A percentile compares a stretch with the other conserved stretches of the same genome.
Conservation (phyloP, 2,797 vertebrate species). For the Microctenopoma steveboyesi region DNA sequence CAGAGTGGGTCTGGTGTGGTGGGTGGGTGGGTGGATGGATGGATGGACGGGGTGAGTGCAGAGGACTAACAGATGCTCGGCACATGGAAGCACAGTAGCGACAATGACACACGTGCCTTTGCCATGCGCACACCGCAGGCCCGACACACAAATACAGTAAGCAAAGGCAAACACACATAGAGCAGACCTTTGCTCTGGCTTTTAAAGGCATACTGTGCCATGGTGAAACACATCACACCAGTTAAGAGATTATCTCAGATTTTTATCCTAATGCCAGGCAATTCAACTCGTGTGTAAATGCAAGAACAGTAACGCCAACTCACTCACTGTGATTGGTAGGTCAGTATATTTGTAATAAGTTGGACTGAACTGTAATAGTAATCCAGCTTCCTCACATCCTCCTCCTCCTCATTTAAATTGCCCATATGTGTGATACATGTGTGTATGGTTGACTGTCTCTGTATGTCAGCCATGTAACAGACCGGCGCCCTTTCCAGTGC, state of each 20-base stretch:
- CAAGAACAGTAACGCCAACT: neutral
- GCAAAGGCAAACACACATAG: conserved; percentile 46
- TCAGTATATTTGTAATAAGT: neutral
- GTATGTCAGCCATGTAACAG: too few relatives aligned
- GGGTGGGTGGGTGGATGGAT: neutral
- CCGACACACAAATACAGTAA: conserved; percentile 44
- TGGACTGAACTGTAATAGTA: too few relatives aligned
- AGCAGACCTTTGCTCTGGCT: conserved; percentile 32
- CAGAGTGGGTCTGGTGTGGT: conserved; percentile 5
- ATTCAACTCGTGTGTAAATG: conserved; percentile 15
- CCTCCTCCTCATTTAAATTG: too few relatives aligned
- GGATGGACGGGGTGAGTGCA: neutral
- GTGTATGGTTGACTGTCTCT: too few relatives aligned
- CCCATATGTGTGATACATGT: too few relatives aligned
- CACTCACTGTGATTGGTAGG: too few relatives aligned
- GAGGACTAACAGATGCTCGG: conserved; percentile 52
- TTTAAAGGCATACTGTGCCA: conserved; percentile 36
- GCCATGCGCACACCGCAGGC: conserved; percentile 49
- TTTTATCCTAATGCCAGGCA: neutral
- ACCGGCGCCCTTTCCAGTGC: too few relatives aligned
- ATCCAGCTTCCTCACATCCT: too few relatives aligned
- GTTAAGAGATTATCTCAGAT: conserved; percentile 13
- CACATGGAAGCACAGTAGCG: conserved; percentile 65
- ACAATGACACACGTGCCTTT: conserved; percentile 68
- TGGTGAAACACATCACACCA: conserved; percentile 13